Base-by-base conservation (phyloP, 2,888 invertebrate genomes). In the Tortricodes alternella region DNA sequence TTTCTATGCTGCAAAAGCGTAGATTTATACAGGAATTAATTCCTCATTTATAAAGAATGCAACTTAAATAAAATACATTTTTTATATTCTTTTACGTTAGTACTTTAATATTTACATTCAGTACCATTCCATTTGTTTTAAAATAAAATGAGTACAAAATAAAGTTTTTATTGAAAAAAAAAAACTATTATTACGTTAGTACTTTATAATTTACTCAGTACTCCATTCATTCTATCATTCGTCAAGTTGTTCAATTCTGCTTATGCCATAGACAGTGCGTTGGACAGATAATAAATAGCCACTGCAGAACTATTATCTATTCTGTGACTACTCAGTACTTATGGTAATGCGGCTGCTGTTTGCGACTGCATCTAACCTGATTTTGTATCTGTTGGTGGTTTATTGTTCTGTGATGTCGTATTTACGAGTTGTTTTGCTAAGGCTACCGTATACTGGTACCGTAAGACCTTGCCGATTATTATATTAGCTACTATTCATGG, bases 331-430 rank as follows among this genome's bases (percentile, higher is more conserved):
- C n/a, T n/a, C 23, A 32, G 19, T 23, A 48, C 55, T 55, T 55
- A 55, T 55, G 55, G 35, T 55, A 55, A 55, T 49, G 24, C 41
- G 41, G 23, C 8, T 34, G 50, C 55, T 27, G 48, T 44, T 16
- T 8, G 44, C 18, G 44, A n/a, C 41, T 49, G 43, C 55, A 43
- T 32, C 46, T 24, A 27, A 39, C 32, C 23, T 35, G 41, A 41
- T 46, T 50, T 18, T 23, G 18, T 21, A 15, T 11, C 6, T n/a
- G n/a, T n/a, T n/a, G n/a, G 9, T 55, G 41, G 41, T 55, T 49
- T 55, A 55, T 43, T 29, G 23, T 13, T 27, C 34, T 16, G 11
- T 8, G 11, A 15, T n/a, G 35, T 34, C 41, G 5, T 24, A 32
- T 23, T 19, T 21, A 39, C 13, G 11, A 11, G n/a, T 39, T 39